phyloP scores from a whole-genome alignment of 2,113 vertebrate genomes.

The Brienomyrus brachyistius region DNA sequence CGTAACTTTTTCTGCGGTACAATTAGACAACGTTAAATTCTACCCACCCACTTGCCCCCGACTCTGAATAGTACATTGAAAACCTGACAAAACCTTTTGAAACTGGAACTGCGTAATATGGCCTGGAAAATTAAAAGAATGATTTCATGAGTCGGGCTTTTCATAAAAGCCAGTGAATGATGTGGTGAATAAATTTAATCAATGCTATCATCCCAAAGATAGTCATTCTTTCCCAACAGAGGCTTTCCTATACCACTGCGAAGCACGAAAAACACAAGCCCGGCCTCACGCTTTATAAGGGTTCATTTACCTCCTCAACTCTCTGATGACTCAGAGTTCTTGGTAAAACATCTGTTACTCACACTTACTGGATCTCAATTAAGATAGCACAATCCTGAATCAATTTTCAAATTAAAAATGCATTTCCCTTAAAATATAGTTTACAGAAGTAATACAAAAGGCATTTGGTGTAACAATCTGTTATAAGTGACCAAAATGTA shows the following conservation, averaged over 20 bases:
- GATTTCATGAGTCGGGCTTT: not conserved
- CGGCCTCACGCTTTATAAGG: slow-evolving; percentile 42
- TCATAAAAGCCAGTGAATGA: not conserved
- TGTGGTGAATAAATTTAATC: not conserved
- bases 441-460: not conserved
- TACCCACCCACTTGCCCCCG: not conserved
- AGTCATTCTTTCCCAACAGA: slow-evolving; percentile 11
- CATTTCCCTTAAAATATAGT: not conserved
- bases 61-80: not conserved
- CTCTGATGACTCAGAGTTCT: slow-evolving; percentile 69
- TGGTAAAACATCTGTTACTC: slow-evolving; percentile 63
- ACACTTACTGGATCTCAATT: slow-evolving; percentile 68
- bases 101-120: slow-evolving; percentile 9
- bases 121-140: slow-evolving; percentile 4
- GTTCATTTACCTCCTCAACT: slow-evolving; percentile 50
- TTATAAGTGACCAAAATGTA: not conserved
- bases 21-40: not conserved
- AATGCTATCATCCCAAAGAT: not conserved
- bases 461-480: not conserved
- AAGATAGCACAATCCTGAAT: slow-evolving; percentile 51
- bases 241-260: not conserved
- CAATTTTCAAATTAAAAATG: slow-evolving; percentile 37
- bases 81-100: slow-evolving; percentile 10
- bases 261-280: slow-evolving; percentile 42
- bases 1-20: not conserved